Conservation (phyloP, 2,888 invertebrate species). For the Ypsolopha scabrella region DNA sequence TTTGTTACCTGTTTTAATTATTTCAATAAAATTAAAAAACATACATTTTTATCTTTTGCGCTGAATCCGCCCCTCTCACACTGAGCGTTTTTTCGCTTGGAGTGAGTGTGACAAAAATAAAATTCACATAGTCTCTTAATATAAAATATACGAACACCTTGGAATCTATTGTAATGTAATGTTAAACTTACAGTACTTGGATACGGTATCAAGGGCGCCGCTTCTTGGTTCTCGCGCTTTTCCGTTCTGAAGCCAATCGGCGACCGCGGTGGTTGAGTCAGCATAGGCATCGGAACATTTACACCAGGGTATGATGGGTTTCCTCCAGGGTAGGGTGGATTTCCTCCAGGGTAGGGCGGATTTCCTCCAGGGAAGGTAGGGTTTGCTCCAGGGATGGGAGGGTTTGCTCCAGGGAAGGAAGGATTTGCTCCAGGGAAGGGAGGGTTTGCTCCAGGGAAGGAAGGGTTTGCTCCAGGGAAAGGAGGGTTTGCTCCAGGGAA, state of each 20-base stretch:
- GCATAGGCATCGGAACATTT: not conserved
- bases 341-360: constrained; percentile 8
- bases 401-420: constrained; percentile 6
- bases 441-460: constrained; percentile 7
- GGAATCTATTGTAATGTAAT: no score
- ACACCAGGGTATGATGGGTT: constrained; percentile 8
- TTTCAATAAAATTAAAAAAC: no score
- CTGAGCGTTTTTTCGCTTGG: no score
- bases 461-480: not conserved
- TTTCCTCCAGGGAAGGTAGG: not conserved
- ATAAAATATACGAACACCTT: no score
- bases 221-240: not conserved
- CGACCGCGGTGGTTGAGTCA: not conserved
- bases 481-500: constrained; percentile 4
- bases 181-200: not conserved
- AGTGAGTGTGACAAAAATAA: no score
- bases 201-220: not conserved
- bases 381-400: constrained; percentile 8
- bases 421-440: constrained; percentile 10
- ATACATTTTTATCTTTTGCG: no score
- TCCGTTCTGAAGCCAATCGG: not conserved
- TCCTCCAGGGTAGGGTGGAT: constrained; percentile 9
- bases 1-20: no score
- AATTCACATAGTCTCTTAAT: no score
- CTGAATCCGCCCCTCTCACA: no score